phyloP scores from a whole-genome alignment of 2,888 invertebrate species.

The Arrhopalites spinosus region DNA sequence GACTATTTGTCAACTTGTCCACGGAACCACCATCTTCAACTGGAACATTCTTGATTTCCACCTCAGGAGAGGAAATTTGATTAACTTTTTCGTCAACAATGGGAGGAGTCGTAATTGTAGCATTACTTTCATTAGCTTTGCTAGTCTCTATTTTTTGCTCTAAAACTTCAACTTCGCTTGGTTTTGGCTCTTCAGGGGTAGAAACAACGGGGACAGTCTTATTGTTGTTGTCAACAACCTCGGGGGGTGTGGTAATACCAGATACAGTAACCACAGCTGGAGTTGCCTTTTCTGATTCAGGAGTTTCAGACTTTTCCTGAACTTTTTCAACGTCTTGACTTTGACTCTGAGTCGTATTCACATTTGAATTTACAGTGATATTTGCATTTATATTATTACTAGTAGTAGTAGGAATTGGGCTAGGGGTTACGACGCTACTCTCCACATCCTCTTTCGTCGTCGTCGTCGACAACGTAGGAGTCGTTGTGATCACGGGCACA shows the following conservation, averaged over 20 bases:
- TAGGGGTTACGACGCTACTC: background rate
- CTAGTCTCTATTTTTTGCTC: too few relatives aligned
- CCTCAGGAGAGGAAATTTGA: background rate
- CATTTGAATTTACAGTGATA: constrained; percentile 26
- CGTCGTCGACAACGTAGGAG: constrained; percentile 1
- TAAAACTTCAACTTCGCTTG: too few relatives aligned
- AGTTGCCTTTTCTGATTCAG: constrained; percentile 26
- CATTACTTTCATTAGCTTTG: too few relatives aligned
- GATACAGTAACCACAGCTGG: constrained; percentile 39
- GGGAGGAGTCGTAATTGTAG: background rate
- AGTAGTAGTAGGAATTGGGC: constrained; percentile 41
- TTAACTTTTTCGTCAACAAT: background rate
- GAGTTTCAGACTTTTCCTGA: constrained; percentile 18
- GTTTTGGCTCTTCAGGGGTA: too few relatives aligned
- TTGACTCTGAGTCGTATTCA: constrained; percentile 24
- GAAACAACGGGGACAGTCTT: too few relatives aligned
- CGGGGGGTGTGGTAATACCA: too few relatives aligned
- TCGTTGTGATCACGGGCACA: constrained; percentile 17
- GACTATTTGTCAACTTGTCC: background rate
- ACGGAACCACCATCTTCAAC: background rate
- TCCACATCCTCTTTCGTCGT: constrained; percentile 25
- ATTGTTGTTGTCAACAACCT: too few relatives aligned
- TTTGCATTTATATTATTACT: constrained; percentile 16
- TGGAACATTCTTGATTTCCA: background rate
- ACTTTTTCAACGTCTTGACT: too few relatives aligned